Evolutionary conservation across 1,140 invertebrate species (phyloP).

Genomic region (Lycorma delicatula): DNA sequence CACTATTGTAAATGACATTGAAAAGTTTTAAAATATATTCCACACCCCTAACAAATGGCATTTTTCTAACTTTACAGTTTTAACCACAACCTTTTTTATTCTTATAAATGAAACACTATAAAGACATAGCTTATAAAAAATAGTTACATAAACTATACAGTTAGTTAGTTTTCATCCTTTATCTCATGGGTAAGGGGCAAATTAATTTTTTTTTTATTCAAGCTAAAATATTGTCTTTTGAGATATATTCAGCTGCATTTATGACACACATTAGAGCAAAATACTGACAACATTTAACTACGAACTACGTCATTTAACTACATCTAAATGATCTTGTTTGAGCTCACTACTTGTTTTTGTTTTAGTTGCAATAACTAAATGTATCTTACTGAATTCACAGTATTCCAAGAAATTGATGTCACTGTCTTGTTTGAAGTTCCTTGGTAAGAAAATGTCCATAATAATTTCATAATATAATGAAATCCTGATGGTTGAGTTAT

Average conservation of each 20-base stretch:
- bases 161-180: no score
- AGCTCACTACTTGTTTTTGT: background rate
- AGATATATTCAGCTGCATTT: background rate
- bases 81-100: no score
- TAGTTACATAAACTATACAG: no score
- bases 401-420: slow-evolving; percentile 24
- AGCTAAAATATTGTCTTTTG: background rate
- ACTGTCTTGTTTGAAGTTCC: slow-evolving; percentile 16
- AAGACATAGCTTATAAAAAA: no score
- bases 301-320: background rate
- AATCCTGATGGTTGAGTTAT: no score
- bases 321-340: background rate
- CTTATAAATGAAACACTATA: no score
- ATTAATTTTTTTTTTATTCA: background rate
- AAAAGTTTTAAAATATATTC: no score
- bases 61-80: no score
- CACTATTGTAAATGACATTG: no score
- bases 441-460: slow-evolving; percentile 19
- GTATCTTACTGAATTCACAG: slow-evolving; percentile 14
- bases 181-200: background rate
- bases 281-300: background rate
- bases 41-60: no score
- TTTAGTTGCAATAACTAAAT: background rate
- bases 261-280: background rate
- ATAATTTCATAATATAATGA: slow-evolving; percentile 21